Conservation (phyloP, 1,140 invertebrate genomes). For the Pseudobourletiella spinata region DNA sequence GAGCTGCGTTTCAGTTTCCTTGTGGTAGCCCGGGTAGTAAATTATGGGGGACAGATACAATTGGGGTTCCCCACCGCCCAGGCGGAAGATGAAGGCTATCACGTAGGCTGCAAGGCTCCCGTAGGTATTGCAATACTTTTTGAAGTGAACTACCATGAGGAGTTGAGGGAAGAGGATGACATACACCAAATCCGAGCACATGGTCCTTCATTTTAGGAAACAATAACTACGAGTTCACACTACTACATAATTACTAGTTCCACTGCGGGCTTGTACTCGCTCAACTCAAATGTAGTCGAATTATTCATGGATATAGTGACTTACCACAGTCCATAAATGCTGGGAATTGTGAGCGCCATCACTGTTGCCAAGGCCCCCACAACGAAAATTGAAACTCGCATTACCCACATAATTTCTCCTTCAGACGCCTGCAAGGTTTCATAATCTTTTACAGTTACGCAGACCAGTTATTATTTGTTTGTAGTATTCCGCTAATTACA, state of each 20-base stretch:
- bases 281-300: too few relatives aligned
- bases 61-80: conserved; percentile 47
- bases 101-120: conserved; percentile 60
- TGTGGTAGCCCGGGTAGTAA: conserved; percentile 6
- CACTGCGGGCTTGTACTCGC: too few relatives aligned
- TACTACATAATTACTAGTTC: too few relatives aligned
- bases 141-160: conserved; percentile 63
- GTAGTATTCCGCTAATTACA: too few relatives aligned
- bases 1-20: conserved; percentile 18
- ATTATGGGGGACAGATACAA: conserved; percentile 1
- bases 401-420: conserved; percentile 63
- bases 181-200: conserved; percentile 69
- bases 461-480: too few relatives aligned
- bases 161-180: conserved; percentile 75
- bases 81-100: conserved; percentile 54
- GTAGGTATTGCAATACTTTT: conserved; percentile 60
- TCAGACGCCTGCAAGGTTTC: conserved; percentile 53
- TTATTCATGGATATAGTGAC: conserved; percentile 35
- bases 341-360: conserved; percentile 63
- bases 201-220: conserved; percentile 43
- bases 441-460: too few relatives aligned
- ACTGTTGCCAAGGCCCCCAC: conserved; percentile 59
- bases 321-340: conserved; percentile 70
- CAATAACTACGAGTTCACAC: too few relatives aligned
- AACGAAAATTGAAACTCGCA: conserved; percentile 58